Evolutionary conservation across 1,140 invertebrate genomes (phyloP).

Genomic region (Plutomurus gul): DNA sequence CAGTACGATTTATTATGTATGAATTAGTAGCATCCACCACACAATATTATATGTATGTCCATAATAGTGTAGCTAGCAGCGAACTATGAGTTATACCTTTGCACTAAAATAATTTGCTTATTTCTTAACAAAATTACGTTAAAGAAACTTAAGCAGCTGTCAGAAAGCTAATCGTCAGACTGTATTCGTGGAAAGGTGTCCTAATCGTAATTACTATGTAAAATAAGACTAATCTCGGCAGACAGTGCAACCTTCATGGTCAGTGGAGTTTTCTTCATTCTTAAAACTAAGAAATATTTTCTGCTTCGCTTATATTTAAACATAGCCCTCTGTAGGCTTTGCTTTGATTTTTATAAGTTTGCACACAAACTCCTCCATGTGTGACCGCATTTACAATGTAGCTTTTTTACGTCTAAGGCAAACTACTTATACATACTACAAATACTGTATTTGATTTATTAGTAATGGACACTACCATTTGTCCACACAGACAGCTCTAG

Average conservation of each 20-base stretch:
- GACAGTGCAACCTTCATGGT: slow-evolving; percentile 13
- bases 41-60: not conserved
- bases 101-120: not conserved
- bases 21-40: too few species aligned
- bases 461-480: too few species aligned
- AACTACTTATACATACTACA: too few species aligned
- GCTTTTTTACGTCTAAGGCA: not conserved
- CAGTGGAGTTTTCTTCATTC: not conserved
- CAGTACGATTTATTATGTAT: too few species aligned
- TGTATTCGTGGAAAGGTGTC: not conserved
- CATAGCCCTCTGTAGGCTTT: not conserved
- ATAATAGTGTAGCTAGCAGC: not conserved
- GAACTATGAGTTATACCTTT: not conserved
- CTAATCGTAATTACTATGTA: slow-evolving; percentile 20
- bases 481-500: too few species aligned
- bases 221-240: not conserved
- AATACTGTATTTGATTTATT: too few species aligned
- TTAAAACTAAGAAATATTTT: not conserved
- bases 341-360: not conserved
- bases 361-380: not conserved
- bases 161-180: not conserved
- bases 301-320: not conserved
- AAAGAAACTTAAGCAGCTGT: not conserved
- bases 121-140: not conserved
- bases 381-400: not conserved